Base-by-base conservation (phyloP, 1,140 invertebrate species). In the Chrysoperla carnea region DNA sequence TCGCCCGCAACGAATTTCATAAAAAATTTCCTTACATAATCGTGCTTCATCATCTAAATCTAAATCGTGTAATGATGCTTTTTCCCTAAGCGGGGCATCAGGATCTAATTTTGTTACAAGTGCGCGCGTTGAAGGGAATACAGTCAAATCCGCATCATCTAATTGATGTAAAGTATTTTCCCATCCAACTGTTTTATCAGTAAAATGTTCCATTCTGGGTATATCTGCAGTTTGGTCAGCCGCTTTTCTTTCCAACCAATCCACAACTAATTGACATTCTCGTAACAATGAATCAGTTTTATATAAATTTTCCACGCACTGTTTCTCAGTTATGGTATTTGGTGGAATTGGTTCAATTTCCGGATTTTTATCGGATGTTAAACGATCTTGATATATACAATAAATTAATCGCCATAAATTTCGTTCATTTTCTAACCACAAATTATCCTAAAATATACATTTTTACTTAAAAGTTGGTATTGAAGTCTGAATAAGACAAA, bases 161-260 rank as follows among this genome's bases (percentile, higher is more conserved):
- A 93, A 60, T 48, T 84, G 75, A 62, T 86, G 81, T 7, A 92
- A 65, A 6, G 90, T 91, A 59, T 95, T 93, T 63, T 92, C 87
- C 88, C 88, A 93, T 40, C 77, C 76, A 15, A 86, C 71, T 36
- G 81, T 80, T 56, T 76, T 75, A 52, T 84, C 79, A 6, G 77
- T 73, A 53, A 79, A 85, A 55, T 78, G 73, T 49, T 82, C 72
- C 9, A 81, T 61, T 31, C 76, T 66, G 33, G 74, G 71, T 36
- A 70, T 68, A 38, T 66, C 67, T 42, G 71, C 70, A 31, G 74
- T 73, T 52, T 75, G 69, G 53, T 89, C 83, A 13, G 74, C 61
- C 11, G 82, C 77, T 61, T 80, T 86, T 40, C 76, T 73, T 62
- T 96, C 91, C 28, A 96, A 58, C 90, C 91, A 95, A 60, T 95